These are phyloP conservation scores for Lasioglossum zephyrum DNA, from an alignment of 2,888 invertebrate genomes.

Conservation along the genomic window DNA sequence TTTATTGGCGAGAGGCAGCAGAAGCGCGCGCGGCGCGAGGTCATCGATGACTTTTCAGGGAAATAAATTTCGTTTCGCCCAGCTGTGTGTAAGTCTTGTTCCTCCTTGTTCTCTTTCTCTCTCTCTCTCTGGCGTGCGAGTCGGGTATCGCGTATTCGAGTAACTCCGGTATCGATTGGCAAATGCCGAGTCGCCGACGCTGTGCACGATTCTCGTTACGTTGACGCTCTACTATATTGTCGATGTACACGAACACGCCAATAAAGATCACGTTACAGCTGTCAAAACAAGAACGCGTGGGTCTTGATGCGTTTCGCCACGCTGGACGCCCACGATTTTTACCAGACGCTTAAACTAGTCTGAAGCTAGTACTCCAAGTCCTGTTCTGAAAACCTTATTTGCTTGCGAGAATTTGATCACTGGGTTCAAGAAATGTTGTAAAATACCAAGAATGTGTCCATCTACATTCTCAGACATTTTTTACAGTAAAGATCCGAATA, in stretches of 20 bases:
- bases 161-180: constrained; percentile 35
- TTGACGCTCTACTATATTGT: background rate
- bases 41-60: constrained; percentile 43
- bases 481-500: too few species aligned
- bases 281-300: constrained; percentile 51
- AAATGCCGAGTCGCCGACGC: background rate
- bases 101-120: background rate
- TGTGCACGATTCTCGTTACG: constrained; percentile 26
- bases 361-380: background rate
- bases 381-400: background rate
- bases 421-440: too few species aligned
- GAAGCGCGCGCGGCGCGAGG: background rate
- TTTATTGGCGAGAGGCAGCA: constrained; percentile 12
- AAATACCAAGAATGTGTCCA: too few species aligned
- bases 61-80: constrained; percentile 15
- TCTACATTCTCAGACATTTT: too few species aligned
- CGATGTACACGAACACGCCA: constrained; percentile 20
- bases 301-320: constrained; percentile 29
- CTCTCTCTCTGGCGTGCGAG: background rate
- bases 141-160: constrained; percentile 21
- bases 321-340: constrained; percentile 36
- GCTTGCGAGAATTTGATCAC: too few species aligned
- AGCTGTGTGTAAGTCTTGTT: background rate
- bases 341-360: background rate
- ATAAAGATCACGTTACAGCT: constrained; percentile 50